Conservation (phyloP, 2,113 vertebrate genomes). For the Mustela nigripes region DNA sequence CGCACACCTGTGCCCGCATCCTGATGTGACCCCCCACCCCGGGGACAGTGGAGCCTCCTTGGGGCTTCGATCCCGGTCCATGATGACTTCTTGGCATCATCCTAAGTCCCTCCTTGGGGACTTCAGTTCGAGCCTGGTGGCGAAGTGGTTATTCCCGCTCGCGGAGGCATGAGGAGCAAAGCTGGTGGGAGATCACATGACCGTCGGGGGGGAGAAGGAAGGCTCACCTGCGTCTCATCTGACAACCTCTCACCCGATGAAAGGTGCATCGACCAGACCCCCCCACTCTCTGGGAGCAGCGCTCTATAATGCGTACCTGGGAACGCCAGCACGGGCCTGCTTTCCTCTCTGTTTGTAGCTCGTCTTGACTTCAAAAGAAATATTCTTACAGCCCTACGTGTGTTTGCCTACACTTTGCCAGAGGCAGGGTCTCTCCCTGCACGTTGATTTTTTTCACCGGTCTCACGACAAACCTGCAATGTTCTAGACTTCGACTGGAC, state of each 20-base stretch:
- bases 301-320: neutral
- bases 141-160: neutral
- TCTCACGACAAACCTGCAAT: neutral
- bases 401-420: neutral
- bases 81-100: neutral
- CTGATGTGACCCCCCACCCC: neutral
- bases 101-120: neutral
- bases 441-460: neutral
- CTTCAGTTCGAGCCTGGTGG: neutral
- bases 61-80: neutral
- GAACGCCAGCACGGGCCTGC: no score
- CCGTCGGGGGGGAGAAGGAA: neutral
- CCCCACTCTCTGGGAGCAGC: neutral
- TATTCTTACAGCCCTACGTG: neutral
- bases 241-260: neutral
- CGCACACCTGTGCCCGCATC: neutral
- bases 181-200: neutral
- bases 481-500: neutral
- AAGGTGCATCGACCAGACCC: rapidly evolving
- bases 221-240: rapidly evolving
- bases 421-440: neutral
- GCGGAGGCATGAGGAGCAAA: neutral
- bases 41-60: neutral
- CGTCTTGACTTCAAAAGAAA: neutral
- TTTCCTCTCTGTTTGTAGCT: neutral